Evolutionary conservation across 2,797 vertebrate species (phyloP), one percentile per base, ranked within the genome.

Genomic region (Acipenser ruthenus): DNA sequence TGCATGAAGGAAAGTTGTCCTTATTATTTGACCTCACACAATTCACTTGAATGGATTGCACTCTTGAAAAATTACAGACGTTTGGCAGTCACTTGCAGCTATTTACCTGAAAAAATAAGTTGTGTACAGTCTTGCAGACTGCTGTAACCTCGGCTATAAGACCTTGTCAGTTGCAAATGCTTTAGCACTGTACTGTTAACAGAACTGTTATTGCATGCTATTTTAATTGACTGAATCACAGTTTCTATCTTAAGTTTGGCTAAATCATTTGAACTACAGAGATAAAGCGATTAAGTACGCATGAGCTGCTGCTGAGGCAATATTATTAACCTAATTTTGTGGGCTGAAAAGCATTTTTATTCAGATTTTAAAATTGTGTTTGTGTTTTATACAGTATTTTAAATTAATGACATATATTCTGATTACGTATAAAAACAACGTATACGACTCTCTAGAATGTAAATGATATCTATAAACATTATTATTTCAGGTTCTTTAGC

Each of bases 11-110:
- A 71, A 74, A 65, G 18, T 69, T 62, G 2, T 67, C 53, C 65
- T 73, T 70, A 18, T 65, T 77, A 74, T 64, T 65, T 70, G 67
- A 77, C 69, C 66, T 63, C 47, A 72, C 59, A 69, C 55, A 73
- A 75, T 65, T 70, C 67, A 74, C 49, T 65, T 61, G 72, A 78
- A 76, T 70, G 2, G 68, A 60, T 51, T 67, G 23, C 2, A 66
- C 37, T 50, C 8, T 52, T 71, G 70, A 75, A 77, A 76, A 67
- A 70, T 62, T 64, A 63, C 65, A 74, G 62, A 64, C 23, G 47
- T 58, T 50, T 58, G 49, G 7, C 61, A 68, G 18, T 55, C 51
- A 9, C 60, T 58, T 68, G 49, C 59, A 73, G 60, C 51, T 61
- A 73, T 62, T 72, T 74, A 73, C 60, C 71, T 70, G 7, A 47